Conservation (phyloP, 2,113 vertebrate species). For the Nannobrachium achirus region DNA sequence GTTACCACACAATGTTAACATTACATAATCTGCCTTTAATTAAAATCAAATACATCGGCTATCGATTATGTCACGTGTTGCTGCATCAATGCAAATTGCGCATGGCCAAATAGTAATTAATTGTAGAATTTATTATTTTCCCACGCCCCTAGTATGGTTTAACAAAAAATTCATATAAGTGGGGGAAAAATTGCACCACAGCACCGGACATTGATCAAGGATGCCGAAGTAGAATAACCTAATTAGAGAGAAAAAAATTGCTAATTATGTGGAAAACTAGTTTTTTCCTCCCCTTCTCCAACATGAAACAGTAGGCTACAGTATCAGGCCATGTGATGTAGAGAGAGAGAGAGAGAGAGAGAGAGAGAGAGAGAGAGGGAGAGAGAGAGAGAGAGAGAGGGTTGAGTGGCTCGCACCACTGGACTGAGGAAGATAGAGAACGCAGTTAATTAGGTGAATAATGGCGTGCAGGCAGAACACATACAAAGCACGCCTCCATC, state of each 20-base stretch:
- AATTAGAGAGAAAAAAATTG: conserved; percentile 2
- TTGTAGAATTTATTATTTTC: too few relatives aligned
- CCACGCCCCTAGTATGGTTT: too few relatives aligned
- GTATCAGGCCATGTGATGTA: neutral
- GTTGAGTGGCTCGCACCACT: conserved; percentile 4
- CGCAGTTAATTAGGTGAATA: conserved; percentile 8
- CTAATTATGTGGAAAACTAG: conserved; percentile 2
- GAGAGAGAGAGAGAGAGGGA: neutral
- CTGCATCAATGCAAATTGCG: too few relatives aligned
- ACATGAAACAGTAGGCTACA: neutral
- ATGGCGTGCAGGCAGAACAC: neutral
- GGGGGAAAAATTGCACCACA: too few relatives aligned
- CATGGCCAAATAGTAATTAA: too few relatives aligned
- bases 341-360: neutral
- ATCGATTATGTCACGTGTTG: too few relatives aligned
- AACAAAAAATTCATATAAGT: too few relatives aligned
- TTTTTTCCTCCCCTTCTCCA: neutral
- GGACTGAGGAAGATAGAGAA: conserved; percentile 11
- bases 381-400: neutral
- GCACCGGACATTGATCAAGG: too few relatives aligned
- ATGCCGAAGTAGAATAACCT: conserved; percentile 17
- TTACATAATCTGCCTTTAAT: too few relatives aligned
- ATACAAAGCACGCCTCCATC: neutral
- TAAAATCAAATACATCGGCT: too few relatives aligned
- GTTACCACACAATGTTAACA: too few relatives aligned